These are phyloP conservation scores for Pimephales promelas DNA, from an alignment of 2,113 vertebrate genomes.

Conservation along the genomic window DNA sequence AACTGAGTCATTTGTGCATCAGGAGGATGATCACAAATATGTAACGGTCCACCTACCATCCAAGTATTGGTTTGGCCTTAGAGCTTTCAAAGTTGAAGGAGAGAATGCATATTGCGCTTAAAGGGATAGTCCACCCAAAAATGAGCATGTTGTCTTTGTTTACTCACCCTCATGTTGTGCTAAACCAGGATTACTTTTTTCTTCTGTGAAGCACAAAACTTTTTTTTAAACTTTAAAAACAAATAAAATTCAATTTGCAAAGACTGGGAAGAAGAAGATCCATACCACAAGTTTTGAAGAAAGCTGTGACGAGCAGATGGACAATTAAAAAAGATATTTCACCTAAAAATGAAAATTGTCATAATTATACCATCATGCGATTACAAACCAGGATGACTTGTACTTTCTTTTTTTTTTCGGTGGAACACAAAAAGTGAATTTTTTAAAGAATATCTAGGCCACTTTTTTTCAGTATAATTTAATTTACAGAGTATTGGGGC, in stretches of 20 bases:
- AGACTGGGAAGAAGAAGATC: background rate
- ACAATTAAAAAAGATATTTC: background rate
- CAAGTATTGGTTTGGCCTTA: background rate
- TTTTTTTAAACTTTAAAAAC: background rate
- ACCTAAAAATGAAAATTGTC: background rate
- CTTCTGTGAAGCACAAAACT: background rate
- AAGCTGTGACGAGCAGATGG: background rate
- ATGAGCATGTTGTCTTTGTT: background rate
- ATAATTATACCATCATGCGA: background rate
- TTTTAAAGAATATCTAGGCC: background rate
- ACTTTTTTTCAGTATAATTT: background rate
- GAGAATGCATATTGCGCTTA: background rate
- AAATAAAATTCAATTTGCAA: too few species aligned
- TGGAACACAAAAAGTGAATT: background rate
- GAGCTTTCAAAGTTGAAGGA: background rate
- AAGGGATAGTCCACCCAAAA: background rate
- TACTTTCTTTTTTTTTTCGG: background rate
- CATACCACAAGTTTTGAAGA: background rate
- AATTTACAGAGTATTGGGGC: too few species aligned
- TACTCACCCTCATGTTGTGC: background rate
- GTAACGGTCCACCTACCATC: background rate
- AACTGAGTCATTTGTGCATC: conserved; percentile 23
- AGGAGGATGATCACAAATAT: conserved; percentile 1
- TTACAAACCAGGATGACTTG: background rate
- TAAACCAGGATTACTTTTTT: background rate